Percentiles rank a stretch among this genome's conserved stretches.
These are phyloP conservation scores for Nomada fucata DNA, from an alignment of 2,888 invertebrate genomes.

Conservation along the genomic window DNA sequence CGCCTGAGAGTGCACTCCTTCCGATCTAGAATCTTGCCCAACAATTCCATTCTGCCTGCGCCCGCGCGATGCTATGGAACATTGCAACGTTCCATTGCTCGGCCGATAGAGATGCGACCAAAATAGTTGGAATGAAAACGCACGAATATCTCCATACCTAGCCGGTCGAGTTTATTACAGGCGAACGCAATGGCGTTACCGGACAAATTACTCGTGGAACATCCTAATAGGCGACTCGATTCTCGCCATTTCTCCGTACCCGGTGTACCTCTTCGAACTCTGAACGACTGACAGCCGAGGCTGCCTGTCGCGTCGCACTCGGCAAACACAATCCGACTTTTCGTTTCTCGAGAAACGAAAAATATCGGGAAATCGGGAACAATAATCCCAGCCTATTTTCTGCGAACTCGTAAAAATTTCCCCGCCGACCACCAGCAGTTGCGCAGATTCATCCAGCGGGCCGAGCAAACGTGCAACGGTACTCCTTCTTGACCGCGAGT, in stretches of 20 bases:
- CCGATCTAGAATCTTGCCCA: conserved; percentile 34
- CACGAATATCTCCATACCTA: not conserved
- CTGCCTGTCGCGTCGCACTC: conserved; percentile 9
- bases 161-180: not conserved
- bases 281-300: conserved; percentile 42
- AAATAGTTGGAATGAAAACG: conserved; percentile 8
- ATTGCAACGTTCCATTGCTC: not conserved
- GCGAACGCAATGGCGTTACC: not conserved
- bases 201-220: not conserved
- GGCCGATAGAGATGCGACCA: conserved; percentile 26
- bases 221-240: not conserved
- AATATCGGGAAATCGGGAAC: not conserved
- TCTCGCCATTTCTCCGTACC: conserved; percentile 43
- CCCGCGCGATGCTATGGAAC: conserved; percentile 17
- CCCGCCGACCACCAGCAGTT: conserved; percentile 13
- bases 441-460: conserved; percentile 23
- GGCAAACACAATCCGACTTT: conserved; percentile 35
- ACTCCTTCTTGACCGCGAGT: conserved; percentile 78
- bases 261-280: conserved; percentile 23
- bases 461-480: conserved; percentile 71
- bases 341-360: not conserved
- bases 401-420: conserved; percentile 58
- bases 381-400: conserved; percentile 40
- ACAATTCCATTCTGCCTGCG: conserved; percentile 19
- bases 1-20: not conserved